These are phyloP conservation scores for Clarias macrocephalus DNA, from an alignment of 2,113 vertebrate species.

Conservation along the genomic window DNA sequence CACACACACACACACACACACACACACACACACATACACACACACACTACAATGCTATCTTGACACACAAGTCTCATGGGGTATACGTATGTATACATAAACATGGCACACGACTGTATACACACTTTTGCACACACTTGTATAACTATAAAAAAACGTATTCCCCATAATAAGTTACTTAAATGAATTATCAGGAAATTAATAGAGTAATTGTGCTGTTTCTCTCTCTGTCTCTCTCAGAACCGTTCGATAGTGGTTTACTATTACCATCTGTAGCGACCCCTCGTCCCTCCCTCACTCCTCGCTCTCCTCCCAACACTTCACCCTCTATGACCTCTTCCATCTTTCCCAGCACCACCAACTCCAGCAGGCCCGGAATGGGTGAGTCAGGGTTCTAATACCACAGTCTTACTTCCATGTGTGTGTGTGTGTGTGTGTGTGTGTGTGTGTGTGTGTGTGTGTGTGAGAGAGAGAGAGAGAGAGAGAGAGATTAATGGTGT, in stretches of 20 bases:
- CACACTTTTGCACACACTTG: not conserved
- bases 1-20: slow-evolving; percentile 18
- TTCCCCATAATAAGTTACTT: not conserved
- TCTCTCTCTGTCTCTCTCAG: slow-evolving; percentile 55
- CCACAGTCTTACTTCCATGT: not conserved
- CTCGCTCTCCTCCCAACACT: slow-evolving; percentile 49
- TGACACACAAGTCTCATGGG: not conserved
- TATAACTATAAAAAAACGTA: not conserved
- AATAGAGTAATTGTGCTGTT: not conserved
- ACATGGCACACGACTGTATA: not conserved
- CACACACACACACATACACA: not conserved
- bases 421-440: slow-evolving; percentile 1
- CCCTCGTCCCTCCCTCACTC: slow-evolving; percentile 25
- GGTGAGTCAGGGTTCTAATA: slow-evolving; percentile 63
- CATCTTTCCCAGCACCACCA: slow-evolving; percentile 52
- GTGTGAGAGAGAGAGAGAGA: not conserved
- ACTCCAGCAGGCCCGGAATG: slow-evolving; percentile 48
- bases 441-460: not conserved
- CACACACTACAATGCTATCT: not conserved
- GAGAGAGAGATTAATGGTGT: not conserved
- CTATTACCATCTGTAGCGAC: slow-evolving; percentile 47
- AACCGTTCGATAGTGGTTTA: slow-evolving; percentile 60
- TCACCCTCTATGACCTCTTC: slow-evolving; percentile 56
- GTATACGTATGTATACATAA: not conserved
- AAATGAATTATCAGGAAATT: not conserved